Evolutionary conservation across 2,113 vertebrate genomes (phyloP).

Genomic region (Mustela lutreola): DNA sequence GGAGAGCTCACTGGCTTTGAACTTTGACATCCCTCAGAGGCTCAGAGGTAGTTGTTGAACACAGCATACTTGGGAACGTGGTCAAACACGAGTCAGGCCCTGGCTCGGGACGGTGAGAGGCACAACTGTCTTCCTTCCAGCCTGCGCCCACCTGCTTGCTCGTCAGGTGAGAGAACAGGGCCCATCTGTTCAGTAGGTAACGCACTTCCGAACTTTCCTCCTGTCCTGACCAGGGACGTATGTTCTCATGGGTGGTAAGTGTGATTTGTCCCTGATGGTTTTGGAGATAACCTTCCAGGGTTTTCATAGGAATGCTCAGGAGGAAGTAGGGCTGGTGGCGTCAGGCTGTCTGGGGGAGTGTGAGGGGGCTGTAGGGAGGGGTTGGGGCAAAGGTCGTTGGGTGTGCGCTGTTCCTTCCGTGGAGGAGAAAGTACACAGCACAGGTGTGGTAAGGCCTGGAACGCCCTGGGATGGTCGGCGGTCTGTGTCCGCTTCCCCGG

Average conservation of each 20-base stretch:
- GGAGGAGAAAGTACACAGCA: background rate
- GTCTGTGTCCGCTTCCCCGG: accelerated
- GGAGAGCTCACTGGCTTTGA: background rate
- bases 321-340: background rate
- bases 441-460: accelerated
- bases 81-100: background rate
- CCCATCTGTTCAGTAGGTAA: background rate
- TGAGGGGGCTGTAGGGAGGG: accelerated
- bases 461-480: background rate
- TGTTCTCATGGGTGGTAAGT: background rate
- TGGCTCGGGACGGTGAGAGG: background rate
- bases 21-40: background rate
- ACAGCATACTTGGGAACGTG: background rate
- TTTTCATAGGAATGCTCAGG: background rate
- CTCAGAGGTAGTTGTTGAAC: background rate
- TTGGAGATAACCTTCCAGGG: background rate
- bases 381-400: background rate
- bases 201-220: background rate
- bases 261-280: background rate
- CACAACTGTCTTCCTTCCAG: background rate
- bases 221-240: background rate
- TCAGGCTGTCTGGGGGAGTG: no score
- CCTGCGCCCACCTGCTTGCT: accelerated
- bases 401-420: accelerated
- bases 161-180: background rate